phyloP scores from a whole-genome alignment of 2,888 invertebrate species.

The Phorcus lineatus region DNA sequence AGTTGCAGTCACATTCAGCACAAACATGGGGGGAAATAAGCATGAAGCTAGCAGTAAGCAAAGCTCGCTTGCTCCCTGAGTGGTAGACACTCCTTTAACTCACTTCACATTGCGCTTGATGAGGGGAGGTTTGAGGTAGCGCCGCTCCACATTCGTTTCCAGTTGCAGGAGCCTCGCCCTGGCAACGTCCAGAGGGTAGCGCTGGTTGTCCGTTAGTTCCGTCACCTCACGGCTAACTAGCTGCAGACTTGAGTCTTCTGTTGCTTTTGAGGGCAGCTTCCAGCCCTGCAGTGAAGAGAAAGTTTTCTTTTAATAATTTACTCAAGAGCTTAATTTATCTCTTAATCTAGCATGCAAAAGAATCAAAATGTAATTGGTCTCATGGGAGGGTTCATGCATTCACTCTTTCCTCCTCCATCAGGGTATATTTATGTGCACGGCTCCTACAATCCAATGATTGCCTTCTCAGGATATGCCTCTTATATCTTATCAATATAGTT shows the following conservation, averaged over 20 bases:
- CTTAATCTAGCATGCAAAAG: neutral
- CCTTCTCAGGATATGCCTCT: no score
- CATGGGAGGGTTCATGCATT: no score
- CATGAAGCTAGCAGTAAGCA: neutral
- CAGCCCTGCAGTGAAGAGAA: slow-evolving; percentile 81
- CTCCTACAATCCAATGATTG: no score
- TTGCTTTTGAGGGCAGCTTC: slow-evolving; percentile 77
- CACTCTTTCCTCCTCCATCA: no score
- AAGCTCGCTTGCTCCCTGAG: neutral
- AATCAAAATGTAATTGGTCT: no score
- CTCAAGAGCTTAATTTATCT: no score
- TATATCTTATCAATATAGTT: no score
- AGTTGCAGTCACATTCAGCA: no score
- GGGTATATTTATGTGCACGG: no score
- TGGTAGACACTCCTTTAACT: neutral
- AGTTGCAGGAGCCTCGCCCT: slow-evolving; percentile 86
- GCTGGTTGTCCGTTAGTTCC: slow-evolving; percentile 50
- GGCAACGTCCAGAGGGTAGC: slow-evolving; percentile 81
- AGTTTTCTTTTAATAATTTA: no score
- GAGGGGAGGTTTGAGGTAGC: slow-evolving; percentile 94
- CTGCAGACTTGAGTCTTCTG: slow-evolving; percentile 56
- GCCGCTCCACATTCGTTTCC: slow-evolving; percentile 92
- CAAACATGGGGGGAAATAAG: no score
- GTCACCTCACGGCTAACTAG: slow-evolving; percentile 50
- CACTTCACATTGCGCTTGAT: slow-evolving; percentile 77